Evolutionary conservation across 2,113 vertebrate genomes (phyloP).

Genomic region (Cavia aperea): DNA sequence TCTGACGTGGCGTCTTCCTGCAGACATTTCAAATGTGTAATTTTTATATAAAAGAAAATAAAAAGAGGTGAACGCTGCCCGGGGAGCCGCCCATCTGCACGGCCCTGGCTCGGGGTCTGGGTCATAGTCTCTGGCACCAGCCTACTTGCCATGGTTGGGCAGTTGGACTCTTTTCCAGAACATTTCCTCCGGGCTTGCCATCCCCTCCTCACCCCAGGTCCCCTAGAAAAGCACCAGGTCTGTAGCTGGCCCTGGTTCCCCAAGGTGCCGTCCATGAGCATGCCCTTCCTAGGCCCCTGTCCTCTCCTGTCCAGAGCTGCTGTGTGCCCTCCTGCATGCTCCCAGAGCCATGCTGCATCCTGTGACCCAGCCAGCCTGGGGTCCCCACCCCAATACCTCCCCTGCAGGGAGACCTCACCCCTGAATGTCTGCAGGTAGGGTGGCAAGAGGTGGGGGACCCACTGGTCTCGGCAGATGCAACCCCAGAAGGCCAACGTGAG

Average conservation of each 20-base stretch:
- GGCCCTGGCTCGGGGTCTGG: accelerated
- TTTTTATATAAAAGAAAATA: slow-evolving; percentile 76
- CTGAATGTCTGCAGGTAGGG: no score
- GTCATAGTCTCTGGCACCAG: background rate
- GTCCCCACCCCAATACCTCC: background rate
- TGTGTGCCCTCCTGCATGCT: background rate
- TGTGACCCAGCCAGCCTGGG: background rate
- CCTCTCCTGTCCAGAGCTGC: background rate
- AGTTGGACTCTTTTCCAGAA: background rate
- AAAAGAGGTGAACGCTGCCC: slow-evolving; percentile 67
- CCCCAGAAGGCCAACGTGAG: background rate
- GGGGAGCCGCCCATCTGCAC: background rate
- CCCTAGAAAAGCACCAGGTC: background rate
- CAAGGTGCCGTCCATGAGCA: accelerated
- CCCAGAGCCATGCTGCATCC: background rate
- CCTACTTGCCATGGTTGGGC: accelerated
- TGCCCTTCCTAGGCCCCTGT: background rate
- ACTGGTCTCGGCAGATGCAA: background rate
- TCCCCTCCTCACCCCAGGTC: background rate
- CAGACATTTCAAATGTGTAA: slow-evolving; percentile 73
- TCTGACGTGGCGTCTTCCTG: slow-evolving; percentile 62
- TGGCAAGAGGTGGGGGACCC: accelerated
- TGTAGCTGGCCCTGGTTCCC: background rate
- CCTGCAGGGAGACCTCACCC: background rate
- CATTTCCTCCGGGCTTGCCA: accelerated